Conservation (phyloP, 2,113 vertebrate species). For the Oreochromis niloticus region DNA sequence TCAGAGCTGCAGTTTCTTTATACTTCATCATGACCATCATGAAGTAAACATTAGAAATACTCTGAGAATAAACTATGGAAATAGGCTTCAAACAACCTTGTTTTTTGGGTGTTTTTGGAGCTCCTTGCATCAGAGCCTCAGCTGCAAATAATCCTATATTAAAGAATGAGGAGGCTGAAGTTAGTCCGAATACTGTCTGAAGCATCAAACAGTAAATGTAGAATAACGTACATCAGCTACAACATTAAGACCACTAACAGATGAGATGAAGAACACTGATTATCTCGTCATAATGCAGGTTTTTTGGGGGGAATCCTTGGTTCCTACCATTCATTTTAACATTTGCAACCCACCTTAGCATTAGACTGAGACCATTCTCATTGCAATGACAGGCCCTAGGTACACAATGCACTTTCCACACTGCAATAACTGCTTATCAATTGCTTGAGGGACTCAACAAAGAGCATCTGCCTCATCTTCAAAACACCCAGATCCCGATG, state of each 20-base stretch:
- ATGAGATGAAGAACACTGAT: rapidly evolving
- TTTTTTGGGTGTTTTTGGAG: neutral
- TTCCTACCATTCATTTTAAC: neutral
- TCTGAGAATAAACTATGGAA: neutral
- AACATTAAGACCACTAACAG: neutral
- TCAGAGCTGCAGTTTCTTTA: neutral
- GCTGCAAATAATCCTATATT: neutral
- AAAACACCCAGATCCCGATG: neutral
- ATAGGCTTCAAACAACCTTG: neutral
- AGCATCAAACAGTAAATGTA: neutral
- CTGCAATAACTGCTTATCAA: neutral
- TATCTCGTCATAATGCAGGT: rapidly evolving
- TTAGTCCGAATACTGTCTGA: neutral
- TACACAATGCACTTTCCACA: neutral
- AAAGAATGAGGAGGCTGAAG: neutral
- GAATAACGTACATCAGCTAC: neutral
- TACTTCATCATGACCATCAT: neutral
- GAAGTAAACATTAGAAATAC: neutral
- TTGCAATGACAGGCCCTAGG: rapidly evolving
- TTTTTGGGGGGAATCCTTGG: neutral
- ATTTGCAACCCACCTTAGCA: neutral
- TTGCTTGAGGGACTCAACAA: neutral
- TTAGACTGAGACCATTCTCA: neutral
- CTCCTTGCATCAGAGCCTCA: neutral
- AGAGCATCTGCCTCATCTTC: neutral